Evolutionary conservation across 2,113 vertebrate species (phyloP).

Genomic region (Melanerpes aurifrons): DNA sequence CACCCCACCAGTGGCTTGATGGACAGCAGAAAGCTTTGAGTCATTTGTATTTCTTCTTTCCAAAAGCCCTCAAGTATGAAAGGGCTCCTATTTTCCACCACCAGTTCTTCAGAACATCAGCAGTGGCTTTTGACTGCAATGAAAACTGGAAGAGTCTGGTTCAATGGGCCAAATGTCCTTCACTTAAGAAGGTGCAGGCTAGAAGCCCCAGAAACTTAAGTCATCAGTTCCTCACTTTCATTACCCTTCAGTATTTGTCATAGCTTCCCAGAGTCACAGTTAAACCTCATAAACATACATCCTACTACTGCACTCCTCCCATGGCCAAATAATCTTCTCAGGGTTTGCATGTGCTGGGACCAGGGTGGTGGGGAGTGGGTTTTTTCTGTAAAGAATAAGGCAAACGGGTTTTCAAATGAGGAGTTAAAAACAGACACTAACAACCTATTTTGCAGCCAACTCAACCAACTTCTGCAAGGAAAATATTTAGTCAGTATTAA

Average conservation of each 20-base stretch:
- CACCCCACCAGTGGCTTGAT: too few relatives aligned
- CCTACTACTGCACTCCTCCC: neutral
- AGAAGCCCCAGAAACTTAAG: neutral
- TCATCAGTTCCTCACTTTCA: neutral
- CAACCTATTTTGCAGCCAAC: neutral
- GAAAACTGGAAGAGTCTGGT: neutral
- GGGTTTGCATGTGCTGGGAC: neutral
- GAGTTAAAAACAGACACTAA: neutral
- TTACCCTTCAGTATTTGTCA: neutral
- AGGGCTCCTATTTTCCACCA: neutral
- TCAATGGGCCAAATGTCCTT: neutral
- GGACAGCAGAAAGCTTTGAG: neutral
- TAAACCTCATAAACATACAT: constrained; percentile 8
- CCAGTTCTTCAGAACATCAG: neutral
- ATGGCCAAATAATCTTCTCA: neutral
- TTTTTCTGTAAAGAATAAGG: neutral
- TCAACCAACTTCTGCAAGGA: constrained; percentile 18
- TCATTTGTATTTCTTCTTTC: neutral
- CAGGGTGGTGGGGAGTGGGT: neutral
- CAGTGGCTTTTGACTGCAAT: neutral
- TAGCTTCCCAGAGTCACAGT: neutral
- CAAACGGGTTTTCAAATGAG: neutral
- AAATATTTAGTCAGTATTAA: constrained; percentile 51
- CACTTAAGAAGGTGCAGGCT: accelerated
- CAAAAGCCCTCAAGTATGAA: neutral